A percentile compares a stretch with the other conserved stretches of the same genome.
Conservation (phyloP, 2,113 vertebrate genomes). For the Callipepla squamata region DNA sequence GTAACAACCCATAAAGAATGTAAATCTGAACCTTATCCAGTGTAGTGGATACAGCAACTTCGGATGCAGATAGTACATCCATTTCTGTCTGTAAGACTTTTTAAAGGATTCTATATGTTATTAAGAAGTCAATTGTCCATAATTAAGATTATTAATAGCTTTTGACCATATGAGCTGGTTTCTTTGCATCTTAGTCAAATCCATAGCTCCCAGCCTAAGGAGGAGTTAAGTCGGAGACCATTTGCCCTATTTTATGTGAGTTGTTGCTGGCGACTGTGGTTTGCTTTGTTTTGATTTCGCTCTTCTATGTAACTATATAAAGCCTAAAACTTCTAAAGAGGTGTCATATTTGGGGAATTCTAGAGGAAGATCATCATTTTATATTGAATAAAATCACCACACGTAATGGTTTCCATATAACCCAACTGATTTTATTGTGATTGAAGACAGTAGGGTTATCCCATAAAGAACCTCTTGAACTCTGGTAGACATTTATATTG, state of each 20-base stretch:
- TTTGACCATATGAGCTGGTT: background rate
- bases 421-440: background rate
- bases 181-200: background rate
- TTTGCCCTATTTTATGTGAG: background rate
- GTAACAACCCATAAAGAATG: background rate
- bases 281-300: background rate
- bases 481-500: background rate
- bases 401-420: background rate
- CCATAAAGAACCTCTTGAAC: background rate
- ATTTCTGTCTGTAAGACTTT: background rate
- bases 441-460: background rate
- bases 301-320: background rate
- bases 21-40: background rate
- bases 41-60: background rate
- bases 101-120: background rate
- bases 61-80: background rate
- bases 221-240: background rate
- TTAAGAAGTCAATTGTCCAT: background rate
- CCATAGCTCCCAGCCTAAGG: background rate
- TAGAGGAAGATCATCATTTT: accelerated
- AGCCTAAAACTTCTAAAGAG: background rate
- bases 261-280: background rate
- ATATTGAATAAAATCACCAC: background rate
- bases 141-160: background rate
- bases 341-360: background rate